Evolutionary conservation across 2,888 invertebrate species (phyloP).

Genomic region (Mantis religiosa): DNA sequence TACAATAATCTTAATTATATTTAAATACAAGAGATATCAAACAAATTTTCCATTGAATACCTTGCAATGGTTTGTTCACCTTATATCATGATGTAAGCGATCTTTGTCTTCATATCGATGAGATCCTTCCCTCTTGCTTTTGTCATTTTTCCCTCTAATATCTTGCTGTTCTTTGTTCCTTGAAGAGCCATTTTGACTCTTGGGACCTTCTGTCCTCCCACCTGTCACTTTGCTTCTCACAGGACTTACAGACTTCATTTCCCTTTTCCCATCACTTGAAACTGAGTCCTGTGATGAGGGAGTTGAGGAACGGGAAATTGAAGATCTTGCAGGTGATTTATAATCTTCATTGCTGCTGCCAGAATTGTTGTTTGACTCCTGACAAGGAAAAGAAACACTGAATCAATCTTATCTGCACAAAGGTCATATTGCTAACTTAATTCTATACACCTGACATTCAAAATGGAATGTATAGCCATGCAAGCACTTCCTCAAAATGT

Average conservation of each 20-base stretch:
- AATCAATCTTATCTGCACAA: conserved; percentile 22
- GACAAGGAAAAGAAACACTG: conserved; percentile 20
- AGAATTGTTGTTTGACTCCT: conserved; percentile 28
- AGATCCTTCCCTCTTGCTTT: not conserved
- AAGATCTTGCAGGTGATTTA: not conserved
- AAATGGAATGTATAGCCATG: not conserved
- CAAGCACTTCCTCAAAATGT: not conserved
- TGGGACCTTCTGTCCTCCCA: not conserved
- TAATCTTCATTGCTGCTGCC: conserved; percentile 15
- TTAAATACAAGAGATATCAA: not conserved
- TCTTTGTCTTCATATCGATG: not conserved
- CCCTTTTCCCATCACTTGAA: not conserved
- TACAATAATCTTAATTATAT: too few relatives aligned
- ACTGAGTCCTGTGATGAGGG: not conserved
- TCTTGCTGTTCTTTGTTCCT: not conserved
- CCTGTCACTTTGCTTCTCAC: not conserved
- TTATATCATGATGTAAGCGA: not conserved
- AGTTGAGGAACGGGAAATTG: not conserved
- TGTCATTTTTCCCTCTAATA: not conserved
- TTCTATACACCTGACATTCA: not conserved
- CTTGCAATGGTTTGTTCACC: not conserved
- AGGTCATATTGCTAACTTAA: not conserved
- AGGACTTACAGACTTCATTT: not conserved
- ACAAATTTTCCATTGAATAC: not conserved
- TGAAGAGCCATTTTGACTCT: not conserved